Evolutionary conservation across 2,888 invertebrate genomes (phyloP), one percentile per base, ranked within the genome.

Genomic region (Cryptosula pallasiana): DNA sequence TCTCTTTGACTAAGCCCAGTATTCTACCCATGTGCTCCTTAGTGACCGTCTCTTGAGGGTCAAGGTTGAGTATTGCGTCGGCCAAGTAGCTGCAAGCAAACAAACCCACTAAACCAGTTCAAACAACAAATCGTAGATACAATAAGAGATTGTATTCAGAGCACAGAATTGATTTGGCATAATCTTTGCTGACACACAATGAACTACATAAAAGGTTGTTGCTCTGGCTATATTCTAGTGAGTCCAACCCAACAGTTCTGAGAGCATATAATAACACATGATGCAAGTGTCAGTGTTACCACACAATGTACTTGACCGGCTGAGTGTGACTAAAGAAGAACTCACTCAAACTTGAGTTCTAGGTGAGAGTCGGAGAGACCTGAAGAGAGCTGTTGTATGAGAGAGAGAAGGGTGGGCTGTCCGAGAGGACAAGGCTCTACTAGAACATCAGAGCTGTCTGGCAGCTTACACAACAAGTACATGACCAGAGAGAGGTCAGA

Each of bases 331-430:
- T n/a, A n/a, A n/a, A n/a, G n/a, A n/a, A n/a, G n/a, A n/a, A 63
- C 85, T 85, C 86, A 93, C 92, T 89, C 91, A 78, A 91, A 88
- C 85, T 93, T 94, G 25, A 91, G 86, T 79, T 92, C 92, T 16
- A 93, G 93, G 79, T 94, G 91, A 75, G 91, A 90, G 75, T 89
- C 88, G 86, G 63, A 13, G 2, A 97, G 89, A 81, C 96, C 95
- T 0, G 93, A 92, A 25, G 94, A 92, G 27, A 96, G 89, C 85
- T 97, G 97, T 82, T 97, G 95, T 78, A 98, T 92, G 35, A 98
- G 89, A 1, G 96, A 94, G 71, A 98, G 88, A 76, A 97, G 87
- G 73, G 95, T 94, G 78, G 92, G 92, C 84, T 95, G 95, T 77
- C 91, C 90, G 73, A 95, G 88, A 32, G 89, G 88, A 80, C 92